Evolutionary conservation across 2,888 invertebrate genomes (phyloP).

Genomic region (Cerceris rybyensis): DNA sequence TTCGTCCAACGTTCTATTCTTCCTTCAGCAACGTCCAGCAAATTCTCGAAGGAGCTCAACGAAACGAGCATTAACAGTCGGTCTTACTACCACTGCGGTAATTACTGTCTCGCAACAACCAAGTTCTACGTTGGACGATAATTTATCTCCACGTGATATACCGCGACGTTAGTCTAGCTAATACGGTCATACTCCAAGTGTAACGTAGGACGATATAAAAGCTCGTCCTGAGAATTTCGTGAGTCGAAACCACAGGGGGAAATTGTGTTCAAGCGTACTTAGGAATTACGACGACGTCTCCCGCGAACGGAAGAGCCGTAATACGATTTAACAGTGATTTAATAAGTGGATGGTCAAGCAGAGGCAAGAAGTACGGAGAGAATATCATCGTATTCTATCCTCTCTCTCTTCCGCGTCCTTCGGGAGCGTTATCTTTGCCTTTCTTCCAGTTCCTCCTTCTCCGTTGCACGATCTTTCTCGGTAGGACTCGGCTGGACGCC

Average conservation of each 20-base stretch:
- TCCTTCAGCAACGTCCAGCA: constrained; percentile 4
- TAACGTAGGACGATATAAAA: constrained; percentile 15
- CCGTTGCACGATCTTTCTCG: constrained; percentile 49
- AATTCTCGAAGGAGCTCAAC: constrained; percentile 23
- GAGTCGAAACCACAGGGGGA: constrained; percentile 1
- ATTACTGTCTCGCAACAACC: constrained; percentile 50
- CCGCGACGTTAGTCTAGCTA: constrained; percentile 33
- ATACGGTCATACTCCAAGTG: constrained; percentile 32
- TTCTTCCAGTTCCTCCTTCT: constrained; percentile 50
- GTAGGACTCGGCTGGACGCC: constrained; percentile 74
- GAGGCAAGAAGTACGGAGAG: constrained; percentile 15
- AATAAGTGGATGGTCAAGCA: constrained; percentile 60
- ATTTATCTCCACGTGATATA: constrained; percentile 58
- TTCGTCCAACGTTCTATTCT: constrained; percentile 44
- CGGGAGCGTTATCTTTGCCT: constrained; percentile 51
- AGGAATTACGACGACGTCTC: constrained; percentile 52
- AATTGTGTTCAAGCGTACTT: constrained; percentile 6
- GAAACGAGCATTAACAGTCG: constrained; percentile 38
- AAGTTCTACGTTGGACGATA: constrained; percentile 41
- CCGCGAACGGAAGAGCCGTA: constrained; percentile 48
- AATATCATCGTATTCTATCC: constrained; percentile 46
- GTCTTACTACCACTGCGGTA: constrained; percentile 28
- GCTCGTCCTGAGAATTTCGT: constrained; percentile 41
- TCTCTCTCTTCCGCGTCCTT: constrained; percentile 40
- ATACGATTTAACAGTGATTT: constrained; percentile 68